Evolutionary conservation across 2,888 invertebrate species (phyloP).

Genomic region (Ryuthela nishihirai): DNA sequence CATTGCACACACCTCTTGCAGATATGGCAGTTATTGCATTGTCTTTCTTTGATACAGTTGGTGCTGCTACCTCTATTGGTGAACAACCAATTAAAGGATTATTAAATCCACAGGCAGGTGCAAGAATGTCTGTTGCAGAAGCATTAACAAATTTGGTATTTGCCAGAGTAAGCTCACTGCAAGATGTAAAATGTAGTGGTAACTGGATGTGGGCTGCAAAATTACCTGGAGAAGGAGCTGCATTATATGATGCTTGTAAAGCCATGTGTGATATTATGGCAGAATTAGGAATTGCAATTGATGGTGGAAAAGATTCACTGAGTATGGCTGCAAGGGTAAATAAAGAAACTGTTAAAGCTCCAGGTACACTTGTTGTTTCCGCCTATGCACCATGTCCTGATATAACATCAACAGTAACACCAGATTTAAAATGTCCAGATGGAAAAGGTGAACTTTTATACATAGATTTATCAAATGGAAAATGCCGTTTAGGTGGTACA

Average conservation of each 20-base stretch:
- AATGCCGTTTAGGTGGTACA: conserved; percentile 81
- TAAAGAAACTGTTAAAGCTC: conserved; percentile 59
- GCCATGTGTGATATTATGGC: conserved; percentile 85
- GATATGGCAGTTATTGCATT: conserved; percentile 84
- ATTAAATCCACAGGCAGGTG: conserved; percentile 77
- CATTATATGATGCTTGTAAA: conserved; percentile 77
- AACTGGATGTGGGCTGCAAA: conserved; percentile 99
- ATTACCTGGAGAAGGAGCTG: conserved; percentile 84
- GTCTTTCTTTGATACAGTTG: conserved; percentile 74
- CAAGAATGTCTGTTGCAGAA: conserved; percentile 91
- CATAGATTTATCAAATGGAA: conserved; percentile 70
- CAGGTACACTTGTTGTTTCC: conserved; percentile 84
- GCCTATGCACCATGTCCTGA: conserved; percentile 94
- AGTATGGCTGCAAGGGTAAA: conserved; percentile 92
- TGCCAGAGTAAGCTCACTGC: conserved; percentile 58
- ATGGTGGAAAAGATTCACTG: conserved; percentile 95
- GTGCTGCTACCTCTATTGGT: conserved; percentile 92
- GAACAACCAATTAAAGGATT: conserved; percentile 95
- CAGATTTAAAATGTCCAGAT: conserved; percentile 72
- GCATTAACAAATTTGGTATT: conserved; percentile 87
- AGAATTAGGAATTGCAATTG: conserved; percentile 78
- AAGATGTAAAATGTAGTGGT: conserved; percentile 96
- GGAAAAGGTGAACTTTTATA: conserved; percentile 61
- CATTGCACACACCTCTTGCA: conserved; percentile 90
- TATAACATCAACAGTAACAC: conserved; percentile 76